Conservation (phyloP, 1,140 invertebrate genomes). For the Pogonomyrmex barbatus region DNA sequence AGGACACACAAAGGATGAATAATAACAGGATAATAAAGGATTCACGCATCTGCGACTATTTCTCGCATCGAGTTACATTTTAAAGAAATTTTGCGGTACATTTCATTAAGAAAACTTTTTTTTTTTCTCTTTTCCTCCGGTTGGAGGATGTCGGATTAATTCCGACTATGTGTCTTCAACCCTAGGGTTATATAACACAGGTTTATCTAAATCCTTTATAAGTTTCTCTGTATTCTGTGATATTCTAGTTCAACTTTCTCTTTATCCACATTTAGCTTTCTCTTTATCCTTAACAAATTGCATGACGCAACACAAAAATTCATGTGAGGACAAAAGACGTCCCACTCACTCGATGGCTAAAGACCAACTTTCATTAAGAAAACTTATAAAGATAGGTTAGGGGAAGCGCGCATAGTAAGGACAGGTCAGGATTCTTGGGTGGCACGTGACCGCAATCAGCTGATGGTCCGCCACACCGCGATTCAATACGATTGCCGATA, state of each 20-base stretch:
- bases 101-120: constrained; percentile 1
- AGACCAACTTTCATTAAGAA: constrained; percentile 1
- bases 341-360: too few species aligned
- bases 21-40: not conserved
- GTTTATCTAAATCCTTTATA: too few species aligned
- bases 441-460: constrained; percentile 25
- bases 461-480: not conserved
- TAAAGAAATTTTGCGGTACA: not conserved
- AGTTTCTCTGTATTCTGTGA: too few species aligned
- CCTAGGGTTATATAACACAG: too few species aligned
- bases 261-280: too few species aligned
- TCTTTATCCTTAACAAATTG: too few species aligned
- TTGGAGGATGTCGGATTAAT: too few species aligned
- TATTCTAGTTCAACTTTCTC: too few species aligned
- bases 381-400: not conserved
- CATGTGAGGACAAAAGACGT: too few species aligned
- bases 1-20: not conserved
- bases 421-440: constrained; percentile 15
- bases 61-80: not conserved
- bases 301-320: too few species aligned
- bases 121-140: too few species aligned
- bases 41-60: not conserved
- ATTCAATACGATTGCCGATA: constrained; percentile 4
- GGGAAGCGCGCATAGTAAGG: not conserved
- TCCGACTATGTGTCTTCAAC: too few species aligned